Evolutionary conservation across 2,888 invertebrate species (phyloP), one percentile per base, ranked within the genome.

Genomic region (Drosophila mimica): DNA sequence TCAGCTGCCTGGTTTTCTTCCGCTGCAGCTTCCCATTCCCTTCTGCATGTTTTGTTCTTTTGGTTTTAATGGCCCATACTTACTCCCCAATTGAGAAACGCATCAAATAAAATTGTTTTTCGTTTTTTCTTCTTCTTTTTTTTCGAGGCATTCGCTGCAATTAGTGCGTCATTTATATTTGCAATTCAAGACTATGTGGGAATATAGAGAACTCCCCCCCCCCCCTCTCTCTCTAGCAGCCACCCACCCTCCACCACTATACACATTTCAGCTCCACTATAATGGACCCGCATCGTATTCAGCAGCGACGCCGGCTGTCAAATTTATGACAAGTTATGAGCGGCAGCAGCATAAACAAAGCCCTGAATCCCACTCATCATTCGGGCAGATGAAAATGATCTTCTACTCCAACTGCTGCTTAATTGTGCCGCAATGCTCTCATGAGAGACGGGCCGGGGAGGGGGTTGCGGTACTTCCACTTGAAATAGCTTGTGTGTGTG

Each of bases 311-410:
- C 51, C n/a, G 66, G 66, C 89, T 90, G 90, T 88, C 88, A 90
- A 78, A 84, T 76, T 88, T 88, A 90, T 88, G 88, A 88, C 89
- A 88, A 88, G 89, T 90, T 88, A 88, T 88, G 89, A 88, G 82
- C 70, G 74, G 69, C 75, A 76, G 70, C 77, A 63, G 79, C 85
- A 85, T 81, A 85, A 85, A 86, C 83, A 88, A 84, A 88, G 61
- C 79, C 36, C 63, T 80, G 63, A 72, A 72, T 68, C 76, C 46
- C 60, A 65, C 74, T 70, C 79, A 66, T 74, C 71, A 71, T 67
- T 75, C 48, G 58, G 36, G 36, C 60, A 48, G 52, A 72, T 72
- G 79, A 74, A 78, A 81, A 81, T 72, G 79, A 81, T 77, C 71
- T 72, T 59, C 73, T 48, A 20, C 65, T 38, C 40, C 66, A 52